These are phyloP conservation scores for Augochlora pura DNA, from an alignment of 1,140 invertebrate genomes.

Conservation along the genomic window DNA sequence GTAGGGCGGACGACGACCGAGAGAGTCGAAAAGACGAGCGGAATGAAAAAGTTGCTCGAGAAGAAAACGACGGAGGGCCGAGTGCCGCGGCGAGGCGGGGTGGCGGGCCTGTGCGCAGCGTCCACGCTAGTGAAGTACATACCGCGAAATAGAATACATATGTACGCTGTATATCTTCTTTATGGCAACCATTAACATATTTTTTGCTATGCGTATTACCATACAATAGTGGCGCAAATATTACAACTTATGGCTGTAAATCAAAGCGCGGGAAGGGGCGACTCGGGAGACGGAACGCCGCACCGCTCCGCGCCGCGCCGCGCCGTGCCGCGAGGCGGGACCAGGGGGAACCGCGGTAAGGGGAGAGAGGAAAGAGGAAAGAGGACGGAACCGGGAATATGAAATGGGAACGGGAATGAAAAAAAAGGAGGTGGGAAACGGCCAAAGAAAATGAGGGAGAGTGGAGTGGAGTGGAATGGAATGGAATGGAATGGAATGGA, in stretches of 20 bases:
- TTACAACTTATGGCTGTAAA: conserved; percentile 79
- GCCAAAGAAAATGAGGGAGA: neutral
- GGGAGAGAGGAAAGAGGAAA: conserved; percentile 14
- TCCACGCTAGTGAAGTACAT: conserved; percentile 63
- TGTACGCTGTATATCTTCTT: conserved; percentile 77
- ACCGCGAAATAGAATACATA: conserved; percentile 76
- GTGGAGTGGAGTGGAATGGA: conserved; percentile 6
- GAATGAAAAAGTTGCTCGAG: conserved; percentile 65
- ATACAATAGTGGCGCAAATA: conserved; percentile 80
- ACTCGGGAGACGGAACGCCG: neutral
- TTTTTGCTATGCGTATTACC: conserved; percentile 78
- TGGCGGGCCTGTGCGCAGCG: neutral
- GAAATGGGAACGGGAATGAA: conserved; percentile 7
- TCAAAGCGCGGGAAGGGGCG: conserved; percentile 60
- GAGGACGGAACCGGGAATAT: neutral
- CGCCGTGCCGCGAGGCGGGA: neutral
- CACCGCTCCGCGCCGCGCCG: too few relatives aligned
- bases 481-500: neutral
- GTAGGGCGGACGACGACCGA: too few relatives aligned
- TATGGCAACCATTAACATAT: conserved; percentile 80
- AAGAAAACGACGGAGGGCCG: conserved; percentile 3
- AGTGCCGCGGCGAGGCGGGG: conserved; percentile 38
- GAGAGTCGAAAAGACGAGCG: neutral
- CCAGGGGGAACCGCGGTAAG: conserved; percentile 45
- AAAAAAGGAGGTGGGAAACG: neutral